Conservation (phyloP, 2,888 invertebrate genomes). For the Zygaena filipendulae region DNA sequence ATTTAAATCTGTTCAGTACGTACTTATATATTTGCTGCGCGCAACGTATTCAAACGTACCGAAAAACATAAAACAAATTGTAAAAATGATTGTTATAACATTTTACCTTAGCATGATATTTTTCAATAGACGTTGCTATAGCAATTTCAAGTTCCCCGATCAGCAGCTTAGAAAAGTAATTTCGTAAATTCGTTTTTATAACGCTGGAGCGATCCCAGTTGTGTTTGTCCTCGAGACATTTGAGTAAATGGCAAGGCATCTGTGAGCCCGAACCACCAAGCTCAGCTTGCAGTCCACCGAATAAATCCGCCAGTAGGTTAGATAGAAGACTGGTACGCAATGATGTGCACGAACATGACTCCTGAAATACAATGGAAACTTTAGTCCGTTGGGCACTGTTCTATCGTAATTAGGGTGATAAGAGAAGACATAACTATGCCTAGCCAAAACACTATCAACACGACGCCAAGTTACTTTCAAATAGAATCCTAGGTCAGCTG, state of each 20-base stretch:
- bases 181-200: conserved; percentile 37
- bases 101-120: conserved; percentile 51
- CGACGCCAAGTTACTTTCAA: too few relatives aligned
- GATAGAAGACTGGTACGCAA: conserved; percentile 38
- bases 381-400: too few relatives aligned
- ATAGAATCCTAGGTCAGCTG: too few relatives aligned
- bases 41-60: too few relatives aligned
- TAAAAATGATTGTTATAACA: not conserved
- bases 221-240: conserved; percentile 52
- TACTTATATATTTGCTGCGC: too few relatives aligned
- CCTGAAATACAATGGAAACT: conserved; percentile 32
- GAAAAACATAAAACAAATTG: not conserved
- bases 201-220: conserved; percentile 43
- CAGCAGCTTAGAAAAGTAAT: conserved; percentile 39
- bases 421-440: too few relatives aligned
- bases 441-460: too few relatives aligned
- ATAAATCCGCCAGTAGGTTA: conserved; percentile 38
- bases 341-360: conserved; percentile 50
- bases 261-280: conserved; percentile 24
- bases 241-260: conserved; percentile 53
- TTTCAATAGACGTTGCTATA: conserved; percentile 50
- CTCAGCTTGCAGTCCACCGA: conserved; percentile 43
- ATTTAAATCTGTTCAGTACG: too few relatives aligned
- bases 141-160: conserved; percentile 51
- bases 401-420: too few relatives aligned